Evolutionary conservation across 2,797 vertebrate species (phyloP).

Genomic region (Micromesistius poutassou): DNA sequence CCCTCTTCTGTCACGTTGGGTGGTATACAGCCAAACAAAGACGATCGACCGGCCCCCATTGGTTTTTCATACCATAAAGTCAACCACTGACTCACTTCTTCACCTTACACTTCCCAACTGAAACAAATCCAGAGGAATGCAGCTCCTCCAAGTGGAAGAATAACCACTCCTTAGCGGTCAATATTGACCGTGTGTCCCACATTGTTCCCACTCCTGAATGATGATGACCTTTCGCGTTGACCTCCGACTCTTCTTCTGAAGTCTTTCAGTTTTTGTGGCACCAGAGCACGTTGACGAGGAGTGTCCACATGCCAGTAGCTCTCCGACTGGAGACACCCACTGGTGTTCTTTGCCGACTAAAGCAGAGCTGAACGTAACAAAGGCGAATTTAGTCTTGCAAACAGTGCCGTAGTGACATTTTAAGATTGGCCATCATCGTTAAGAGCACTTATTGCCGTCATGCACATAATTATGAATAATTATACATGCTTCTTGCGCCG

Average conservation of each 20-base stretch:
- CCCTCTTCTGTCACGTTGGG: not conserved
- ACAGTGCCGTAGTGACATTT: not conserved
- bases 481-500: not conserved
- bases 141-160: slow-evolving; percentile 36
- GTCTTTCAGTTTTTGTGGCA: not conserved
- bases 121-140: slow-evolving; percentile 20
- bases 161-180: slow-evolving; percentile 44
- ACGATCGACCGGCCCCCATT: not conserved
- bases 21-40: not conserved
- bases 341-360: not conserved
- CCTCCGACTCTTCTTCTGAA: slow-evolving; percentile 60
- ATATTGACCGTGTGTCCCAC: slow-evolving; percentile 57
- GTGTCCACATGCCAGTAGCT: too few relatives aligned
- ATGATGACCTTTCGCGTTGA: slow-evolving; percentile 40
- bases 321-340: too few relatives aligned
- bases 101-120: slow-evolving; percentile 35
- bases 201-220: slow-evolving; percentile 46
- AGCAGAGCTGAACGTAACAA: not conserved
- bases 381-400: not conserved
- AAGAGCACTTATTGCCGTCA: slow-evolving; percentile 11
- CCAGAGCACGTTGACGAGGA: not conserved
- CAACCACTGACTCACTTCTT: slow-evolving; percentile 32
- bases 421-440: not conserved
- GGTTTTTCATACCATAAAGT: not conserved
- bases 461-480: too few relatives aligned